Percentiles rank a stretch among this genome's conserved stretches.
Conservation (phyloP, 2,888 invertebrate genomes). For the Sphinx pinastri region DNA sequence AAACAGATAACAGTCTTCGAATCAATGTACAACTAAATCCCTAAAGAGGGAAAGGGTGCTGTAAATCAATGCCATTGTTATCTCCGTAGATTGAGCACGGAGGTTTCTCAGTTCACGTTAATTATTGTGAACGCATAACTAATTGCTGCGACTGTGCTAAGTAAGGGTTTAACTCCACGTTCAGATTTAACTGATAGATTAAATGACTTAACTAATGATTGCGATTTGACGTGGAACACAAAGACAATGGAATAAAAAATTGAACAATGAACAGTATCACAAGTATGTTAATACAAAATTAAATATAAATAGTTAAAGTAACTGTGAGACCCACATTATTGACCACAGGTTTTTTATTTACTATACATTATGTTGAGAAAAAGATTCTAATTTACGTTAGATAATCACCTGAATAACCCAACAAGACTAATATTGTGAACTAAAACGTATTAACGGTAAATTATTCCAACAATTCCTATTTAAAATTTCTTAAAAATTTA, state of each 20-base stretch:
- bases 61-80: slow-evolving; percentile 28
- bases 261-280: no score
- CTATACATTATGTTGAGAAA: no score
- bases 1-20: slow-evolving; percentile 15
- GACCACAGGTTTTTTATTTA: no score
- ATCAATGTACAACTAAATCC: slow-evolving; percentile 22
- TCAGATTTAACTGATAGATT: slow-evolving; percentile 25
- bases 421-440: no score
- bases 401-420: no score
- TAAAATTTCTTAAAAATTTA: no score
- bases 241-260: not conserved
- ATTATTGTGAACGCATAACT: slow-evolving; percentile 50
- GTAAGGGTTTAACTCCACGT: slow-evolving; percentile 25
- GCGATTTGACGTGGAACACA: slow-evolving; percentile 1
- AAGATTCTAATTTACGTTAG: no score
- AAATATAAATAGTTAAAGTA: no score
- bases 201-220: slow-evolving; percentile 17
- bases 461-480: no score
- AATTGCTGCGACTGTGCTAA: slow-evolving; percentile 42
- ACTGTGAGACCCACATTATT: no score
- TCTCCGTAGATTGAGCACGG: slow-evolving; percentile 29
- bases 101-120: slow-evolving; percentile 43
- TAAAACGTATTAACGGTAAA: no score
- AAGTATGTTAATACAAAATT: no score
- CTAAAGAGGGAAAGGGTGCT: slow-evolving; percentile 9